Conservation (phyloP, 1,140 invertebrate genomes). For the Zaprionus kolodkinae region DNA sequence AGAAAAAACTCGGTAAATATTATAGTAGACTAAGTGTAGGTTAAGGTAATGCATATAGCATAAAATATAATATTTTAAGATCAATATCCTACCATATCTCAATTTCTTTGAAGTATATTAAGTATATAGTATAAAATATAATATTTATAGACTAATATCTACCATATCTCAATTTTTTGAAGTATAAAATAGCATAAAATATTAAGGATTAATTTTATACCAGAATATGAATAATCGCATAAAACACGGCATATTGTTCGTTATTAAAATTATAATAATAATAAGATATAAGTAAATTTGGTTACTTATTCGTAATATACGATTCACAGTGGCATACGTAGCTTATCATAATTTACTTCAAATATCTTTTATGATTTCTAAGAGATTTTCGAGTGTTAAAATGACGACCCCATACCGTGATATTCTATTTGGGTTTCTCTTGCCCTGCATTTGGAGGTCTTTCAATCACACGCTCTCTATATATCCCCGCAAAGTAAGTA, state of each 20-base stretch:
- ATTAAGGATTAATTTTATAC: too few species aligned
- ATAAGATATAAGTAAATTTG: background rate
- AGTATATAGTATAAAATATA: too few species aligned
- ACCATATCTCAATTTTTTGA: too few species aligned
- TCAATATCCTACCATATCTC: too few species aligned
- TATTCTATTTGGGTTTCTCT: background rate
- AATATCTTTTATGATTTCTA: background rate
- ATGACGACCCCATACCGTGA: background rate
- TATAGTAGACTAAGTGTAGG: background rate
- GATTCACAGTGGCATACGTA: background rate
- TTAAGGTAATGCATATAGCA: too few species aligned
- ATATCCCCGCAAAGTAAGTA: slow-evolving; percentile 59
- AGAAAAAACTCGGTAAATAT: background rate
- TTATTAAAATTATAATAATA: background rate
- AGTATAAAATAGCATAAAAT: too few species aligned
- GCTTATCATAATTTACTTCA: too few species aligned
- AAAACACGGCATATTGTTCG: too few species aligned
- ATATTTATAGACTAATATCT: too few species aligned
- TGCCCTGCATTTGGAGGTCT: background rate
- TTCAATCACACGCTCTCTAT: background rate
- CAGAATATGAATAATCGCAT: too few species aligned
- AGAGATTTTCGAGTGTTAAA: background rate
- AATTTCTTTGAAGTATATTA: too few species aligned
- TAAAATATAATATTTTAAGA: too few species aligned
- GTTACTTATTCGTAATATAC: background rate